Percentiles rank a stretch among this genome's conserved stretches.
phyloP scores from a whole-genome alignment of 2,888 invertebrate genomes.

The Metalampra italica region DNA sequence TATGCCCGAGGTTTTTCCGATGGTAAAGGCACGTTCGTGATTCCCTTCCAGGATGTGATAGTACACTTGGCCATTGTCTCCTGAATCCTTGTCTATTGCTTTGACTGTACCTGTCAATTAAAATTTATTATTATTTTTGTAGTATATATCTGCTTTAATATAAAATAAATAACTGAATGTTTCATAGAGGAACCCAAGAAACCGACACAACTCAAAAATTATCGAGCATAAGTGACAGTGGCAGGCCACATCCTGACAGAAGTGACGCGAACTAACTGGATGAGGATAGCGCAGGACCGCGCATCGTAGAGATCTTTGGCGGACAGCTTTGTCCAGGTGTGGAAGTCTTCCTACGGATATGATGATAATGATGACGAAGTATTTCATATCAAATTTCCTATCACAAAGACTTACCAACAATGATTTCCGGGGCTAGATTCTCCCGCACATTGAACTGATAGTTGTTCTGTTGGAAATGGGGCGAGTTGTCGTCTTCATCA shows the following conservation, averaged over 20 bases:
- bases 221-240: too few species aligned
- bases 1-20: conserved; percentile 89
- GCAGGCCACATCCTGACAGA: too few species aligned
- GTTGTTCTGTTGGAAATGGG: conserved; percentile 83
- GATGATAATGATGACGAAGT: too few species aligned
- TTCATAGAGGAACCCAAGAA: too few species aligned
- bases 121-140: not conserved
- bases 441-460: conserved; percentile 86
- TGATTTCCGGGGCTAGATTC: conserved; percentile 81
- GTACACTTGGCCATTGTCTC: conserved; percentile 89
- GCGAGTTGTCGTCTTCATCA: conserved; percentile 90
- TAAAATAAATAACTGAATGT: not conserved
- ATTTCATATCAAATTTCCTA: too few species aligned
- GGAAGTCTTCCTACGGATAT: too few species aligned
- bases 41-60: conserved; percentile 91
- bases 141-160: not conserved
- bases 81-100: conserved; percentile 87
- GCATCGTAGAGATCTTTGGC: too few species aligned
- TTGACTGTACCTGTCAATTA: conserved; percentile 79
- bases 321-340: too few species aligned
- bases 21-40: conserved; percentile 85
- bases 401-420: conserved; percentile 74
- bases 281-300: too few species aligned
- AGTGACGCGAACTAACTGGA: too few species aligned
- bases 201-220: too few species aligned